Conservation (phyloP, 1,140 invertebrate genomes). For the Nasonia giraulti region DNA sequence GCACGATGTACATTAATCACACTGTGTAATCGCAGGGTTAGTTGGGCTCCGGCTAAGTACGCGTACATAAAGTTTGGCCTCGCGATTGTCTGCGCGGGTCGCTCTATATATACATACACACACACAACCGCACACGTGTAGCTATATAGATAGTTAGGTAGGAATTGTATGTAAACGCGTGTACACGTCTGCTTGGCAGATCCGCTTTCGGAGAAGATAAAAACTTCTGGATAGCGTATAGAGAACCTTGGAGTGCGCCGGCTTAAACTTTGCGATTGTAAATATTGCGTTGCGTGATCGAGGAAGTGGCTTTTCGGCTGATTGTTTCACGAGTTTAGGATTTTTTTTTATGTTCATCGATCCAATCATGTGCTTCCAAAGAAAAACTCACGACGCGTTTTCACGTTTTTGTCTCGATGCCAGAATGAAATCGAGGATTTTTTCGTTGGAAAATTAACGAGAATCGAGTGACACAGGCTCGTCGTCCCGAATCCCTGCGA, state of each 20-base stretch:
- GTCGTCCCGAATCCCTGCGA: background rate
- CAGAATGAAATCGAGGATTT: too few species aligned
- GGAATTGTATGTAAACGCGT: background rate
- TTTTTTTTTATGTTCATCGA: background rate
- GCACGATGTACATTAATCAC: slow-evolving; percentile 37
- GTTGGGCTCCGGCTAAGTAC: background rate
- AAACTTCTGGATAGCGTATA: background rate
- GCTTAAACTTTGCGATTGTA: too few species aligned
- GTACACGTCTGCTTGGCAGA: background rate
- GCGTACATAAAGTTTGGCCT: background rate
- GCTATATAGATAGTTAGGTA: background rate
- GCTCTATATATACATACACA: background rate
- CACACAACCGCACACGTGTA: background rate
- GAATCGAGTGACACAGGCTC: slow-evolving; percentile 15
- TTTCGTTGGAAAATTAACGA: too few species aligned
- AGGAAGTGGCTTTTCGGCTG: background rate
- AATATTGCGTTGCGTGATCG: background rate
- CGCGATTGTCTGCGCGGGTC: slow-evolving; percentile 10
- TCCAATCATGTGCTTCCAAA: slow-evolving; percentile 39
- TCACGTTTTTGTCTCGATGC: too few species aligned
- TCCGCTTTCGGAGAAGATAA: slow-evolving; percentile 5
- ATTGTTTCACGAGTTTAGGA: background rate
- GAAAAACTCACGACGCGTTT: background rate
- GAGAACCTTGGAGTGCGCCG: too few species aligned
- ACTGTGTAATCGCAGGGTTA: slow-evolving; percentile 18